These are phyloP conservation scores for Setophaga petechia DNA, from an alignment of 2,113 vertebrate genomes.

Conservation along the genomic window DNA sequence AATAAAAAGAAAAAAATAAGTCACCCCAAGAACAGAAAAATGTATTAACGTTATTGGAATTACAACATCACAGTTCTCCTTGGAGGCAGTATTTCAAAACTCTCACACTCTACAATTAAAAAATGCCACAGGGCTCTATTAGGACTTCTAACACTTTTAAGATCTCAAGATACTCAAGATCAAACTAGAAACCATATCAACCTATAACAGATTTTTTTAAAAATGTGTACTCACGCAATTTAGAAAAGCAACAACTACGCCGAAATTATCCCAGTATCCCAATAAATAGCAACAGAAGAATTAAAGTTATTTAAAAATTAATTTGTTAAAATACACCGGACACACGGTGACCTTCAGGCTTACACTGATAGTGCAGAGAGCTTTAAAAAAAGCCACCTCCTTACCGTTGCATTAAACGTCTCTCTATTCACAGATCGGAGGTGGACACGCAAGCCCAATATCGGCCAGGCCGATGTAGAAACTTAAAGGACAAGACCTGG, in stretches of 20 bases:
- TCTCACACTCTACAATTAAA: neutral
- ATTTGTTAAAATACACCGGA: neutral
- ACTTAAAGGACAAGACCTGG: neutral
- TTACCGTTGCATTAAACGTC: neutral
- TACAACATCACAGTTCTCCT: neutral
- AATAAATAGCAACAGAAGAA: rapidly evolving
- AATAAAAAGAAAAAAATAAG: neutral
- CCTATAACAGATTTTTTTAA: neutral
- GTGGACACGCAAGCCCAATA: neutral
- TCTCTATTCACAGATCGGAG: neutral
- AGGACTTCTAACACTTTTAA: neutral
- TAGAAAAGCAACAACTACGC: neutral
- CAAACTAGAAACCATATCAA: neutral
- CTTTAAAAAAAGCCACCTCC: neutral
- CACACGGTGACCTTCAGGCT: neutral
- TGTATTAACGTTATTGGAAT: neutral
- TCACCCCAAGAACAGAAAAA: neutral
- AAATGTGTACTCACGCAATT: rapidly evolving
- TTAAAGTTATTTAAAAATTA: rapidly evolving
- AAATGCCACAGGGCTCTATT: neutral
- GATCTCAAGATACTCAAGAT: neutral
- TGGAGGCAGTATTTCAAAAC: neutral
- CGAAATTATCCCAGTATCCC: neutral
- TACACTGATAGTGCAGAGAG: neutral
- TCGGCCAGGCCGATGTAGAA: neutral